Conservation (phyloP, 2,888 invertebrate species). For the Lordiphosa fenestrarum region DNA sequence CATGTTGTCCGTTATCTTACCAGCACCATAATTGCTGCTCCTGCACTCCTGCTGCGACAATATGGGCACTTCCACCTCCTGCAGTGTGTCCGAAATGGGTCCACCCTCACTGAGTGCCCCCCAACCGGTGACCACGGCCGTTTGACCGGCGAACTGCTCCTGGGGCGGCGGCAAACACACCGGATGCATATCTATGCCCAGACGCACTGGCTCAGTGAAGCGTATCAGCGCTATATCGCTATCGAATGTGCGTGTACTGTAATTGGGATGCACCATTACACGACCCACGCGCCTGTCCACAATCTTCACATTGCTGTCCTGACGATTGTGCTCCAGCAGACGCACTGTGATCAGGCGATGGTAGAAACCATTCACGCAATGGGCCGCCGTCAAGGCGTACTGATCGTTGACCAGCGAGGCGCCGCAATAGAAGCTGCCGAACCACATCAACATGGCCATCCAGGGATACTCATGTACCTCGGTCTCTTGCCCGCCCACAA, state of each 20-base stretch:
- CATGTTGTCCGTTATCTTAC: constrained; percentile 78
- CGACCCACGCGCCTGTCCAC: constrained; percentile 79
- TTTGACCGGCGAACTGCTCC: constrained; percentile 72
- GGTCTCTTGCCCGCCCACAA: constrained; percentile 90
- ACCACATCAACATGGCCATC: constrained; percentile 84
- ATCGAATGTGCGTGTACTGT: constrained; percentile 87
- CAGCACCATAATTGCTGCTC: constrained; percentile 69
- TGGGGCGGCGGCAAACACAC: constrained; percentile 86
- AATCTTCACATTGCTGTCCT: constrained; percentile 75
- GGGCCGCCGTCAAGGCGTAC: constrained; percentile 89
- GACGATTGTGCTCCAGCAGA: constrained; percentile 88
- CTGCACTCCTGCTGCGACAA: constrained; percentile 83
- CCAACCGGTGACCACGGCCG: constrained; percentile 88
- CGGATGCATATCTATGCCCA: constrained; percentile 85
- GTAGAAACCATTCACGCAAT: constrained; percentile 86
- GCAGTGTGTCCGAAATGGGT: constrained; percentile 84
- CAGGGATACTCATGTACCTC: constrained; percentile 86
- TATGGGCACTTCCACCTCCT: constrained; percentile 87
- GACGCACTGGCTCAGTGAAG: constrained; percentile 83
- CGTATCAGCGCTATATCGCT: constrained; percentile 91
- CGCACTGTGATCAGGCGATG: constrained; percentile 83
- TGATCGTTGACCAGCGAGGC: constrained; percentile 87
- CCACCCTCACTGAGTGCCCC: constrained; percentile 88
- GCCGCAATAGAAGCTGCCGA: constrained; percentile 86
- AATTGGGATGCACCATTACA: constrained; percentile 83